phyloP scores from a whole-genome alignment of 2,797 vertebrate species.

The Oreortyx pictus region DNA sequence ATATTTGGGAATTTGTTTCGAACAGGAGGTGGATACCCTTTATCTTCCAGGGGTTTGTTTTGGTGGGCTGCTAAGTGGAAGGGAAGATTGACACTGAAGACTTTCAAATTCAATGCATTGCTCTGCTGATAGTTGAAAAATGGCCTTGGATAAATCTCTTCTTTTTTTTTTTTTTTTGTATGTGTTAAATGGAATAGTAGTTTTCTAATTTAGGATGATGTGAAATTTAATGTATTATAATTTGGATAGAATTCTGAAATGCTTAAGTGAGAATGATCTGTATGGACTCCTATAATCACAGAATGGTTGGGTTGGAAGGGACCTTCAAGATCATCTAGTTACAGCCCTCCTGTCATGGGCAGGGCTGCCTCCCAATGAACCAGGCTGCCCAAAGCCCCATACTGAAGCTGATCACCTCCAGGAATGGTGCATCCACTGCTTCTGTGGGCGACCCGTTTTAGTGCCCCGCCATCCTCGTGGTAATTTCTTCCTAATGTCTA shows the following conservation, averaged over 20 bases:
- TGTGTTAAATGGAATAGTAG: not conserved
- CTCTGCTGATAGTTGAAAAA: not conserved
- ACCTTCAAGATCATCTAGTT: not conserved
- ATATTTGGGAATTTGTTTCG: not conserved
- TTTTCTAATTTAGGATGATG: not conserved
- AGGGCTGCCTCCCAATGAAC: not conserved
- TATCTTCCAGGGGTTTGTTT: not conserved
- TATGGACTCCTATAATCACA: not conserved
- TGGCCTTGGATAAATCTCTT: not conserved
- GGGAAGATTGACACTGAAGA: not conserved
- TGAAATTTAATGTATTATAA: not conserved
- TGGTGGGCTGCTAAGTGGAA: not conserved
- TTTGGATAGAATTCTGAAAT: constrained; percentile 3
- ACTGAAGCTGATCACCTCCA: not conserved
- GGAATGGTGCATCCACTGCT: not conserved
- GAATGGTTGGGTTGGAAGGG: not conserved
- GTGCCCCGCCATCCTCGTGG: not conserved
- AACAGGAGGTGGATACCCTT: not conserved
- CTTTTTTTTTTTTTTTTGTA: not conserved
- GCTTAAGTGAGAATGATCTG: not conserved
- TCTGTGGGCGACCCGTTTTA: not conserved
- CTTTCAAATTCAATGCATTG: not conserved
- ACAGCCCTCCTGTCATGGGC: not conserved
- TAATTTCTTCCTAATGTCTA: not conserved
- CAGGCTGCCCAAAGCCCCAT: not conserved